Evolutionary conservation across 2,797 vertebrate species (phyloP).

Genomic region (Phalanger gymnotis): DNA sequence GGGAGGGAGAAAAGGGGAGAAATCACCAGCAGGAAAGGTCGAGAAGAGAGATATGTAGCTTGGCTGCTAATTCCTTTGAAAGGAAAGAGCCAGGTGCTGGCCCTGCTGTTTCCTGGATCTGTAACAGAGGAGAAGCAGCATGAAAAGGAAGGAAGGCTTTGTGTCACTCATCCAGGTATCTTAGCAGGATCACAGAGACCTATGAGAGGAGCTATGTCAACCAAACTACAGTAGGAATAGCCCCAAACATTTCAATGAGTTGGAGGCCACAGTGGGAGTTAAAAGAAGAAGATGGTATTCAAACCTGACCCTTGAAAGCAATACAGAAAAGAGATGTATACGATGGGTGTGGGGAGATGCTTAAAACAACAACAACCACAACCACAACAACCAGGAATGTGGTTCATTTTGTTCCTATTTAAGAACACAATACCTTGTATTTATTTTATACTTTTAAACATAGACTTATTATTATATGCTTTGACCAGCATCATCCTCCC

Average conservation of each 20-base stretch:
- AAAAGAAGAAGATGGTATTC: slow-evolving; percentile 37
- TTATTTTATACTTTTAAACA: background rate
- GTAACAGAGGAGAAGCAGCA: slow-evolving; percentile 39
- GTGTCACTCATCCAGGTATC: slow-evolving; percentile 46
- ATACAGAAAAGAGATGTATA: background rate
- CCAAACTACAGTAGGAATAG: slow-evolving; percentile 21
- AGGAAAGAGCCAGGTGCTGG: slow-evolving; percentile 55
- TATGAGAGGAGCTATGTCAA: slow-evolving; percentile 53
- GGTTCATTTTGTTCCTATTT: background rate
- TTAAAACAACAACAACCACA: background rate
- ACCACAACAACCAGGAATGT: background rate
- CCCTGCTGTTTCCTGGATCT: slow-evolving; percentile 24
- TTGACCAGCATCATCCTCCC: background rate
- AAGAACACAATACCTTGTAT: background rate
- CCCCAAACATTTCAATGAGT: slow-evolving; percentile 7
- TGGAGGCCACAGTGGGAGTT: slow-evolving; percentile 14
- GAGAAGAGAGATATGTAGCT: background rate
- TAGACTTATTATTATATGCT: background rate
- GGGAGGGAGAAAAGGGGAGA: background rate
- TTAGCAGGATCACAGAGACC: slow-evolving; percentile 38
- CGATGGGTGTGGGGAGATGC: background rate
- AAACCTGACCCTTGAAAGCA: background rate
- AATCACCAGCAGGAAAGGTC: background rate
- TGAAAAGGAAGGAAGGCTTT: slow-evolving; percentile 45
- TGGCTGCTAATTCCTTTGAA: background rate